A percentile compares a stretch with the other conserved stretches of the same genome.
Evolutionary conservation across 2,888 invertebrate genomes (phyloP).

Genomic region (Cepaea hortensis): DNA sequence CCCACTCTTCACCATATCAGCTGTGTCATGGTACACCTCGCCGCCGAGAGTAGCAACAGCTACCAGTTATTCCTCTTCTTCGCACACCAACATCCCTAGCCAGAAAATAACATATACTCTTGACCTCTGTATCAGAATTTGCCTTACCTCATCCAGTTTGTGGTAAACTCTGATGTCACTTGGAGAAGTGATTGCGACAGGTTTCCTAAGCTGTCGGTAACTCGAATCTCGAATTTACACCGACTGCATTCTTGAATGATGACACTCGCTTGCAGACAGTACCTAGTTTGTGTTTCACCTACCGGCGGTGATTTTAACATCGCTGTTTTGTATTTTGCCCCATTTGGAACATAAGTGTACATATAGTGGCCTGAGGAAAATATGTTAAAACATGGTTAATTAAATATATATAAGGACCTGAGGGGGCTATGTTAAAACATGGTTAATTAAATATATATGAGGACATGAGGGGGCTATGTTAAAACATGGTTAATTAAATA

Average conservation of each 20-base stretch:
- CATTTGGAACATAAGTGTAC: slow-evolving; percentile 54
- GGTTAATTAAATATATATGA: neutral
- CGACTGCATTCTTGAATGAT: slow-evolving; percentile 56
- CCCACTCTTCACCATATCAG: no score
- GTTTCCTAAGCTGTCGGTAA: slow-evolving; percentile 32
- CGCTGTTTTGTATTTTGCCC: slow-evolving; percentile 42
- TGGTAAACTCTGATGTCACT: slow-evolving; percentile 27
- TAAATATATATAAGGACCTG: neutral
- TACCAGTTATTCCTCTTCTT: no score
- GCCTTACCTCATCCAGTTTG: slow-evolving; percentile 50
- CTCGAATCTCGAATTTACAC: slow-evolving; percentile 57
- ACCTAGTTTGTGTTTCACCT: neutral
- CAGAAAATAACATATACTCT: no score
- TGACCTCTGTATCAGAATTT: neutral
- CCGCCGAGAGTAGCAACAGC: no score
- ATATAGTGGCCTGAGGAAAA: slow-evolving; percentile 53
- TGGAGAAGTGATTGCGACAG: slow-evolving; percentile 36
- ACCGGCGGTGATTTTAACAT: slow-evolving; percentile 54
- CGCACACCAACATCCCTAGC: no score
- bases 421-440: neutral
- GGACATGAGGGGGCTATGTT: neutral
- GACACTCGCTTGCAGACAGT: slow-evolving; percentile 57
- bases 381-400: neutral
- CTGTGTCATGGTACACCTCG: no score
- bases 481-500: neutral